Evolutionary conservation across 2,113 vertebrate species (phyloP), one percentile per base, ranked within the genome.

Genomic region (Sinosuthora webbiana): DNA sequence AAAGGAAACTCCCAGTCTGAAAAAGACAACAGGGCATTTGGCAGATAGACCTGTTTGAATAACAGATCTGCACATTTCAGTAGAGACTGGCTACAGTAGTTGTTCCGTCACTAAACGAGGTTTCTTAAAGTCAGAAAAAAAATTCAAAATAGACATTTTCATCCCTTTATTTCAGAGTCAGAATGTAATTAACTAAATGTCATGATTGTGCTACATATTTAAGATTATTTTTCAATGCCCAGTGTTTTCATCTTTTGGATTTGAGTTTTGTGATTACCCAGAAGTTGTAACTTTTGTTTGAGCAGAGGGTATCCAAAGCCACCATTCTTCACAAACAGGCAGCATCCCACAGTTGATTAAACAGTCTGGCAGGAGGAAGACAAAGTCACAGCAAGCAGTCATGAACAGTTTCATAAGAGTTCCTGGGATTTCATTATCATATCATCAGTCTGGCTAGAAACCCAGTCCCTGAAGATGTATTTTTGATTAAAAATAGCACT

Each of bases 401-500:
- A 67, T 59, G 86, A 60, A 63, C 62, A 75, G 62, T 94, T 97
- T 95, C 10, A 13, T 93, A 94, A 91, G 87, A 94, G 87, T 89
- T 91, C 83, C 76, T 95, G 91, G 73, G 87, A 95, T 95, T 92
- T 78, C 83, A 68, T 78, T 94, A 89, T 91, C 68, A 10, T 94
- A 90, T 95, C 88, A 96, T 94, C 91, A 93, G 73, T 70, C 83
- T 95, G 92, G 79, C 94, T 92, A 69, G 75, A 93, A 94, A 94
- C 25, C 18, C 84, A 79, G 57, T 56, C 53, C 95, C 92, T 94
- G 76, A 95, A 93, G 76, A 89, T 92, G 35, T 81, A 94, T 77
- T 94, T 96, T 93, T 93, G 90, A 94, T 95, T 94, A 81, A 97
- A 95, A 96, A 96, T 96, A 95, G 76, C 60, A 47, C 71, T 96